Evolutionary conservation across 2,113 vertebrate genomes (phyloP), one percentile per base, ranked within the genome.

Genomic region (Mesoclemmys tuberculata): DNA sequence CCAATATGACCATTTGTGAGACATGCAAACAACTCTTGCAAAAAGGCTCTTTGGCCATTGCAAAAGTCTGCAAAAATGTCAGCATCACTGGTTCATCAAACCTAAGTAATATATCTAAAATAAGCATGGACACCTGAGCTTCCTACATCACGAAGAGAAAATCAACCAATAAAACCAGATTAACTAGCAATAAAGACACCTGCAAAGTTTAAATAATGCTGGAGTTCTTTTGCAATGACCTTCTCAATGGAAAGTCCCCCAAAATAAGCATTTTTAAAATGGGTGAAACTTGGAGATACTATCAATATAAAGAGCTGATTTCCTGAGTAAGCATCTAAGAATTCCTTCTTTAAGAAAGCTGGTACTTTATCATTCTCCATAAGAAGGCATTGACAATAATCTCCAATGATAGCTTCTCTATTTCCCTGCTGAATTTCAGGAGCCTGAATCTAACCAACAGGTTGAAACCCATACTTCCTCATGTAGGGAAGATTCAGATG

Each of bases 341-440:
- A 80, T 24, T 80, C 46, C 49, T 80, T 86, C 84, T 3, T 54
- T 54, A 92, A 80, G 46, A 97, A 90, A 95, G 86, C 31, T 80
- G 11, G 18, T 2, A 3, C 0, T 80, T 35, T 81, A 35, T 88
- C 41, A 84, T 24, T n/a, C 80, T 92, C 90, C 38, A 46, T 46
- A 89, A 82, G 35, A 68, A 92, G 88, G 27, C 94, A 96, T 84
- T 87, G 86, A 84, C 58, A 81, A 48, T 9, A 80, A 44, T 48
- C 87, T 95, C 48, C 55, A 93, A 75, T 38, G 19, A 87, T 35
- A 38, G 13, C 58, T 78, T 41, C 6, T 75, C 55, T 79, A 83
- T 89, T 93, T 90, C 54, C 87, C 46, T 46, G 54, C 46, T 92
- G 58, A 71, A 71, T 71, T 71, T 26, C 83, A 80, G 41, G 31